Evolutionary conservation across 2,797 vertebrate genomes (phyloP).

Genomic region (Anguilla marmorata): DNA sequence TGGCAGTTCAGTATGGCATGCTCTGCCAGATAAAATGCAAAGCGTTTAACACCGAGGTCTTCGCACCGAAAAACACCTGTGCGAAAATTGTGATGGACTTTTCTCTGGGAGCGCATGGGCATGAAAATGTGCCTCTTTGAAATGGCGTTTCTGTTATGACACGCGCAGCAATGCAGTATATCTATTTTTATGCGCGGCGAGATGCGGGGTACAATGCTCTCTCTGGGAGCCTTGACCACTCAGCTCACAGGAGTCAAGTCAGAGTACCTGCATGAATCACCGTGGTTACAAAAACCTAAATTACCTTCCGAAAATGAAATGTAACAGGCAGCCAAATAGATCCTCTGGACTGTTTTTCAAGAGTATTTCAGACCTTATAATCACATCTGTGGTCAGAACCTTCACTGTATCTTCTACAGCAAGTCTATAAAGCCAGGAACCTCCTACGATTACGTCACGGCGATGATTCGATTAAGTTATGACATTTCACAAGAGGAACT

Average conservation of each 20-base stretch:
- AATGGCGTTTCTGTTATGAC: background rate
- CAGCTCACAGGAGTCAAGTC: background rate
- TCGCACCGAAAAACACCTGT: background rate
- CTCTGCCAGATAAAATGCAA: background rate
- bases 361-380: background rate
- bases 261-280: background rate
- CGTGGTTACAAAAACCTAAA: no score
- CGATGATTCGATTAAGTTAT: background rate
- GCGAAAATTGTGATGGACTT: background rate
- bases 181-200: background rate
- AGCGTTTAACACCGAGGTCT: background rate
- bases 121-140: background rate
- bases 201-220: background rate
- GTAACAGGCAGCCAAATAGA: background rate
- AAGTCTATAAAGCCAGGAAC: background rate
- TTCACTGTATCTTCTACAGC: no score
- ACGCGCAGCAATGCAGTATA: background rate
- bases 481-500: background rate
- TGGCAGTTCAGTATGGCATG: background rate
- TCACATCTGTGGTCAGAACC: background rate
- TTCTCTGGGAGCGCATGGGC: background rate
- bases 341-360: background rate
- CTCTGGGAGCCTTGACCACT: conserved; percentile 4
- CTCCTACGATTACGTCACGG: background rate
- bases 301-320: conserved; percentile 9